Evolutionary conservation across 2,113 vertebrate species (phyloP).

Genomic region (Guaruba guarouba): DNA sequence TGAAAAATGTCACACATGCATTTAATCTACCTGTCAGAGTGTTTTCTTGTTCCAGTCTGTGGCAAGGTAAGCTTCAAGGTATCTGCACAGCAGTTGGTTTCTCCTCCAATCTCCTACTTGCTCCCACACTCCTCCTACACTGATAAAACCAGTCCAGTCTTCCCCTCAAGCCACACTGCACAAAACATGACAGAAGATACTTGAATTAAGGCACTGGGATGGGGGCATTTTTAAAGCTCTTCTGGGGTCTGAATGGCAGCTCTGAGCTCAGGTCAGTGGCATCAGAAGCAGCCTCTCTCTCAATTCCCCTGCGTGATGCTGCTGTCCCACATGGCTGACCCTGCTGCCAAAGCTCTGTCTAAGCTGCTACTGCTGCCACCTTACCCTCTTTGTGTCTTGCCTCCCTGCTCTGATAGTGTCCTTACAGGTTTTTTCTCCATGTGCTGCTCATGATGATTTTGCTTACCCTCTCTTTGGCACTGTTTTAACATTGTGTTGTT

Average conservation of each 20-base stretch:
- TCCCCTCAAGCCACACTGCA: neutral
- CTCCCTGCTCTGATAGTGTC: neutral
- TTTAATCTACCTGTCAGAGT: neutral
- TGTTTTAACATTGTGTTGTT: neutral
- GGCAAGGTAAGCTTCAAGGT: neutral
- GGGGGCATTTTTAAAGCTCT: neutral
- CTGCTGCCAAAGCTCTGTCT: neutral
- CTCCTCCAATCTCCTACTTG: neutral
- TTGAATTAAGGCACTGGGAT: neutral
- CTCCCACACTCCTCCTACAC: neutral
- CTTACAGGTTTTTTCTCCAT: neutral
- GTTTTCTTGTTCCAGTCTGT: neutral
- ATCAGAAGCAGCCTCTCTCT: neutral
- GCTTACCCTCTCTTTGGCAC: neutral
- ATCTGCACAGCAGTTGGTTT: neutral
- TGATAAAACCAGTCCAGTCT: neutral
- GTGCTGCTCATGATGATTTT: neutral
- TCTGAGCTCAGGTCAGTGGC: neutral
- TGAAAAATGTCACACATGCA: neutral
- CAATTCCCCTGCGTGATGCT: neutral
- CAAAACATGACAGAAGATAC: neutral
- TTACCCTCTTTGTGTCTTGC: neutral
- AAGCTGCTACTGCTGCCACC: neutral
- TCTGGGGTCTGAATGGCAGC: neutral
- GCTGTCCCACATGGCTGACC: accelerated